Conservation (phyloP, 2,888 invertebrate genomes). For the Epinotia ramella region DNA sequence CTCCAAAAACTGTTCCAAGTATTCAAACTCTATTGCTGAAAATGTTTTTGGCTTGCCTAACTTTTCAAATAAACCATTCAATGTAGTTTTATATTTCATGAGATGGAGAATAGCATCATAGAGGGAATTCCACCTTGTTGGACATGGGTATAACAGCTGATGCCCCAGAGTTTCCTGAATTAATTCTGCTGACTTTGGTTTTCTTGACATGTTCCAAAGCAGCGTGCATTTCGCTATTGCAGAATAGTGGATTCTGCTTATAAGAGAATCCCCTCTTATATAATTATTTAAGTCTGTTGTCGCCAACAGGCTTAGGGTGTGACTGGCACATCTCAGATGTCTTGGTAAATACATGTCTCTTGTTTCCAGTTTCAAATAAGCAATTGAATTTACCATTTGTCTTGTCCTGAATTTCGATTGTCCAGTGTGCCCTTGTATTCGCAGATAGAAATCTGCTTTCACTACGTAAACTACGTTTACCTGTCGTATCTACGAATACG, state of each 20-base stretch:
- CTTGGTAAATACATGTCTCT: background rate
- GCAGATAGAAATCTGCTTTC: too few relatives aligned
- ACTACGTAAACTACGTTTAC: too few relatives aligned
- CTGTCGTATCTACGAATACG: too few relatives aligned
- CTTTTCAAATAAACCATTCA: background rate
- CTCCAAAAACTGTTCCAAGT: background rate
- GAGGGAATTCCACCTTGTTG: background rate
- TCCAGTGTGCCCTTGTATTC: too few relatives aligned
- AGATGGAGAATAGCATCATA: background rate
- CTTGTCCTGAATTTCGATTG: too few relatives aligned
- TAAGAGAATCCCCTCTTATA: background rate
- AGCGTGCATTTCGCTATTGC: background rate
- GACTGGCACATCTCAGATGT: slow-evolving; percentile 7
- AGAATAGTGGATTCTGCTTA: background rate
- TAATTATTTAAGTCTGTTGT: slow-evolving; percentile 1
- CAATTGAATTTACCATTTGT: too few relatives aligned
- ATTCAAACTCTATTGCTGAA: background rate
- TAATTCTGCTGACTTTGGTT: background rate
- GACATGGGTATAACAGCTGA: background rate
- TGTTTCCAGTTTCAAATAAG: background rate
- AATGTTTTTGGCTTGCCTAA: background rate
- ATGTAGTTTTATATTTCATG: background rate
- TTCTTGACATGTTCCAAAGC: slow-evolving; percentile 1
- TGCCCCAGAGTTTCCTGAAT: background rate
- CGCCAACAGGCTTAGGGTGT: background rate